These are phyloP conservation scores for Drosophila guanche DNA, from an alignment of 1,140 invertebrate genomes.

Conservation along the genomic window DNA sequence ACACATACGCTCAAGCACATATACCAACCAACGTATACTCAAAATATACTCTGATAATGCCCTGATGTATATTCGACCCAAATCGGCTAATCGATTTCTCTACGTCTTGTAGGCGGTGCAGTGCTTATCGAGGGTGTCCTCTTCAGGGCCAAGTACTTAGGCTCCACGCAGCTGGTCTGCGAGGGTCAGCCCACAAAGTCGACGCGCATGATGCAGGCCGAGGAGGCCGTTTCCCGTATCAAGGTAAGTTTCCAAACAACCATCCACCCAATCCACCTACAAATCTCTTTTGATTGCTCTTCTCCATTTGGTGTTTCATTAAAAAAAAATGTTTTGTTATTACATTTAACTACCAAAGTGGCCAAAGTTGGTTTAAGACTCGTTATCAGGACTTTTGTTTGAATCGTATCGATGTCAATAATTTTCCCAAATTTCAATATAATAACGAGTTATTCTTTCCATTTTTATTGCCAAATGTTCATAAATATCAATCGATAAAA, in stretches of 20 bases:
- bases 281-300: too few species aligned
- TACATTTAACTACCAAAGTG: too few species aligned
- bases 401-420: too few species aligned
- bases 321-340: too few species aligned
- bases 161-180: conserved; percentile 98
- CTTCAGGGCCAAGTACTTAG: conserved; percentile 98
- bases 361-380: too few species aligned
- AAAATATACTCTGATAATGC: conserved; percentile 32
- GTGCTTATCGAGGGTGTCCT: conserved; percentile 99
- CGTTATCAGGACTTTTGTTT: too few species aligned
- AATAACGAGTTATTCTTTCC: too few species aligned
- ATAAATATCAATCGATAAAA: too few species aligned
- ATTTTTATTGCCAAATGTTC: too few species aligned
- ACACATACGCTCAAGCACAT: conserved; percentile 14
- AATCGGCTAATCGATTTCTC: conserved; percentile 38
- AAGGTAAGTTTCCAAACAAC: conserved; percentile 89
- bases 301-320: too few species aligned
- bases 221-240: conserved; percentile 99
- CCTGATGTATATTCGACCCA: not conserved
- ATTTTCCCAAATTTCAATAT: too few species aligned
- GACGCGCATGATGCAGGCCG: conserved; percentile 99
- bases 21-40: conserved; percentile 33
- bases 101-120: conserved; percentile 77
- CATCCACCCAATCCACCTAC: too few species aligned
- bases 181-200: conserved; percentile 99